Conservation (phyloP, 1,140 invertebrate genomes). For the Ceratina japonica region DNA sequence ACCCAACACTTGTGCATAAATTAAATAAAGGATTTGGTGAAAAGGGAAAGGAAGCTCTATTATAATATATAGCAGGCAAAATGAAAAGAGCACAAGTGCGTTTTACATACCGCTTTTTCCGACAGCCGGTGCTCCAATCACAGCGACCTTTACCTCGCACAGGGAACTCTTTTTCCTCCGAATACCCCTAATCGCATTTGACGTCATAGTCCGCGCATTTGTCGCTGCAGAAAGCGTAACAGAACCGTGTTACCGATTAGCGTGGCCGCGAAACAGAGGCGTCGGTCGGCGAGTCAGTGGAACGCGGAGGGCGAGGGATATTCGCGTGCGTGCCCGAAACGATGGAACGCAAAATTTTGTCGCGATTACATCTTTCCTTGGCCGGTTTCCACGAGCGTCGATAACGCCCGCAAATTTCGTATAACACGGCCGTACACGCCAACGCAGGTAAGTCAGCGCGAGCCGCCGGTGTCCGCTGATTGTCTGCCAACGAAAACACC, state of each 20-base stretch:
- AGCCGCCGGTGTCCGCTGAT: background rate
- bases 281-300: background rate
- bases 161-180: slow-evolving; percentile 93
- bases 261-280: background rate
- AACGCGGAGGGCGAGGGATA: background rate
- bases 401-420: slow-evolving; percentile 20
- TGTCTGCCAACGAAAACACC: slow-evolving; percentile 30
- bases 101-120: slow-evolving; percentile 90
- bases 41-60: too few relatives aligned
- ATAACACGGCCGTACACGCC: background rate
- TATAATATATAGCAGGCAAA: too few relatives aligned
- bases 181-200: slow-evolving; percentile 85
- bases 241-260: slow-evolving; percentile 7
- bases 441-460: background rate
- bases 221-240: slow-evolving; percentile 47
- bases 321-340: background rate
- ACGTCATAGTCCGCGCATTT: slow-evolving; percentile 78
- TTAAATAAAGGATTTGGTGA: too few relatives aligned
- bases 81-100: too few relatives aligned
- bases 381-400: slow-evolving; percentile 26
- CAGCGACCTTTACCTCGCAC: slow-evolving; percentile 92
- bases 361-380: slow-evolving; percentile 32
- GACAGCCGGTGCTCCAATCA: slow-evolving; percentile 90
- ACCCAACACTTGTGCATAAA: too few relatives aligned
- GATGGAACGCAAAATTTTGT: slow-evolving; percentile 12